A percentile compares a stretch with the other conserved stretches of the same genome.
These are phyloP conservation scores for Drosophila heteroneura DNA, from an alignment of 2,888 invertebrate genomes.

Conservation along the genomic window DNA sequence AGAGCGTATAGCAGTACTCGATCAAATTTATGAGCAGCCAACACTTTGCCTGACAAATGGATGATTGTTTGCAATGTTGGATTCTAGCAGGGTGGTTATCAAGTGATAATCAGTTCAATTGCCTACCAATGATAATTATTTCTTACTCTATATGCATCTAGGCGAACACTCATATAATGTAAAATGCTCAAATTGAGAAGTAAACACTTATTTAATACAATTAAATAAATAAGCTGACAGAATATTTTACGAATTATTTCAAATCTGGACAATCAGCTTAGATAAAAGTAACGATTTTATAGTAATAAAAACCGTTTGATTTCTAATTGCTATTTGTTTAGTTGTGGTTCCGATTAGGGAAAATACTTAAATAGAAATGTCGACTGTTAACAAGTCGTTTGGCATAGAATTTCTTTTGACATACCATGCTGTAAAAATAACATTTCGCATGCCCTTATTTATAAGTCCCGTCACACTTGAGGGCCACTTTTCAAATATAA, in stretches of 20 bases:
- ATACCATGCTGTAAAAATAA: slow-evolving; percentile 3
- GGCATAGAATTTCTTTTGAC: not conserved
- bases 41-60: slow-evolving; percentile 59
- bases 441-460: slow-evolving; percentile 4
- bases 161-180: not conserved
- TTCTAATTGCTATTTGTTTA: not conserved
- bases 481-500: slow-evolving; percentile 53
- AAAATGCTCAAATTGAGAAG: not conserved
- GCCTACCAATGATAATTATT: not conserved
- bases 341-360: not conserved
- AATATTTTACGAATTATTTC: not conserved
- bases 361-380: not conserved
- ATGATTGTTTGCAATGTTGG: slow-evolving; percentile 39
- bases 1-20: slow-evolving; percentile 3
- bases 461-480: slow-evolving; percentile 45
- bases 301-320: not conserved
- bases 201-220: not conserved
- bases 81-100: not conserved
- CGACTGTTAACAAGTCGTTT: not conserved
- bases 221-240: not conserved
- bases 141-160: not conserved
- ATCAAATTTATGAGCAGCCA: slow-evolving; percentile 56
- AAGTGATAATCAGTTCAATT: slow-evolving; percentile 19
- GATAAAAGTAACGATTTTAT: not conserved
- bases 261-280: not conserved